phyloP scores from a whole-genome alignment of 1,140 invertebrate genomes.

The Neodiprion fabricii region DNA sequence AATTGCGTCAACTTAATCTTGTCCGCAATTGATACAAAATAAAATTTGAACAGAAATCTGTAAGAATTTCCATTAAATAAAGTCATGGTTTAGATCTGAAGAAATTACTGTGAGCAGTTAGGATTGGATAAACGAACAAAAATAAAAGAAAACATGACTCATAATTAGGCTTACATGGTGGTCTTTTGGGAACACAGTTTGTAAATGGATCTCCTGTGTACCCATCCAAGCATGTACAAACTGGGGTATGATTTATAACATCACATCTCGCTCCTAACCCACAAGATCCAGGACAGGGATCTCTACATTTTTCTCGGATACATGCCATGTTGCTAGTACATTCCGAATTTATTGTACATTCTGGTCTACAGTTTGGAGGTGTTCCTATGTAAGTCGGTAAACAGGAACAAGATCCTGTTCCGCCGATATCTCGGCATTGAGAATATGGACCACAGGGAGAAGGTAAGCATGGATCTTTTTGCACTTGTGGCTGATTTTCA shows the following conservation, averaged over 20 bases:
- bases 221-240: slow-evolving; percentile 65
- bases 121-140: not conserved
- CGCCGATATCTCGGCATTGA: slow-evolving; percentile 62
- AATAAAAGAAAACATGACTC: not conserved
- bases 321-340: slow-evolving; percentile 75
- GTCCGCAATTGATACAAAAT: too few relatives aligned
- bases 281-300: slow-evolving; percentile 79
- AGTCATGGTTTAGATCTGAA: too few relatives aligned
- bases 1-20: too few relatives aligned
- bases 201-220: slow-evolving; percentile 69
- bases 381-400: slow-evolving; percentile 66
- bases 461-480: slow-evolving; percentile 58
- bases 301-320: slow-evolving; percentile 73
- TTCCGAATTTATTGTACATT: slow-evolving; percentile 76
- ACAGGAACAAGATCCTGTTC: slow-evolving; percentile 65
- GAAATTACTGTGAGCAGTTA: not conserved
- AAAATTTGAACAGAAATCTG: not conserved
- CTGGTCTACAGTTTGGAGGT: slow-evolving; percentile 75
- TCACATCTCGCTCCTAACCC: slow-evolving; percentile 68
- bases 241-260: slow-evolving; percentile 65
- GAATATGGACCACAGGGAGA: slow-evolving; percentile 67
- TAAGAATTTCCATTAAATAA: too few relatives aligned
- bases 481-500: slow-evolving; percentile 26
- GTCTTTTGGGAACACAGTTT: slow-evolving; percentile 60
- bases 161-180: slow-evolving; percentile 49